Base-by-base conservation (phyloP, 2,797 vertebrate species). In the Rallus crepitans region DNA sequence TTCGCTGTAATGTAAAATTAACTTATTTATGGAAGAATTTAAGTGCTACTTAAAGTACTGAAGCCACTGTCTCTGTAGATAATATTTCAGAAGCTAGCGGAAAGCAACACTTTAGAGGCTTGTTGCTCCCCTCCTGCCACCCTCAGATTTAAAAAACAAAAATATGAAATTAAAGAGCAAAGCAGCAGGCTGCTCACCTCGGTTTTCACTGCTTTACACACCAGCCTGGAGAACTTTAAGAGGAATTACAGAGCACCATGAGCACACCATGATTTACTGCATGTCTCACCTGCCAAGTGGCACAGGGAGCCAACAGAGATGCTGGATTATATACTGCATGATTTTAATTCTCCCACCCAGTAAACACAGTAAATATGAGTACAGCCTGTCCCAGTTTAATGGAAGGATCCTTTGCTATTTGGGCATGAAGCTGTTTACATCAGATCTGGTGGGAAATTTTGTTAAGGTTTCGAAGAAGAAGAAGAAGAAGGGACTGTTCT, bases 1-100 rank as follows among this genome's bases (percentile, higher is more conserved):
- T 93, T 68, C 1, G 23, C 81, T 86, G 71, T 95, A 96, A 97
- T 93, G 89, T 81, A 86, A 95, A 94, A 97, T 96, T 96, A 97
- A 97, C 87, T 94, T 91, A 91, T 94, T 97, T 96, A 97, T 55
- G 91, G 96, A 89, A 92, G 87, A 90, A 89, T 86, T 89, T 95
- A 94, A 94, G 92, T 68, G 85, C 90, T 93, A 53, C 77, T 95
- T 96, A 55, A 93, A 80, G 92, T 73, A 91, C 56, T 84, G 65
- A 88, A 97, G 77, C 66, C 55, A 68, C 82, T 24, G 25, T 76
- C 70, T 81, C 87, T 68, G 72, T 6, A 95, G 92, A 81, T 52
- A 92, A 37, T 70, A 80, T 78, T 90, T 87, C 80, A 76, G 63
- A 91, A 85, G 65, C 33, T 16, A 81, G 40, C 52, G 91, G 83